Evolutionary conservation across 2,888 invertebrate genomes (phyloP), one percentile per base, ranked within the genome.

Genomic region (Melangyna quadrimaculata): DNA sequence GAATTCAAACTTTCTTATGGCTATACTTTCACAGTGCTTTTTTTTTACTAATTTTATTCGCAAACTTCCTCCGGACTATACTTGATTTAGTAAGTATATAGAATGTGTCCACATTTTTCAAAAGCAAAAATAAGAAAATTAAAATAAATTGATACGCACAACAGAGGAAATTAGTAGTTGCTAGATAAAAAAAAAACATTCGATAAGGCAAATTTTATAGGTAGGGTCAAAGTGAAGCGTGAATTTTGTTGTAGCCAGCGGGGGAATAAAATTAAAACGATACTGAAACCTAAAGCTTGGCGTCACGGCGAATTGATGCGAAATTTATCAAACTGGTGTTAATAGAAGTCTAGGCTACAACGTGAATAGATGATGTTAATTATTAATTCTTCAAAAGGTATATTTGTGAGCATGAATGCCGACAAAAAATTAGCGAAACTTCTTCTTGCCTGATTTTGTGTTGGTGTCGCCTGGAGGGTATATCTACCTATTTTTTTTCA

Each of bases 131-230:
- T 43, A 43, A 17, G 2, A 7, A 43, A 43, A 43, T 43, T 43
- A 43, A 63, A 37, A 55, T 69, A 73, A 83, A 83, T 78, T 78
- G 78, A 40, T 63, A 73, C 69, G 69, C 73, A 73, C 55, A 78
- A 45, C 35, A 53, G 67, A 69, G 67, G 67, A 69, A 82, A 82
- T 78, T 73, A 48, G 35, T 73, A 48, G 35, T 67, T 24, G 43
- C 61, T 77, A 67, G 51, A 65, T 63, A 32, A 69, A 59, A 77
- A 70, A 43, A 37, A 71, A n/a, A 43, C 37, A 61, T 73, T 74
- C 17, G 55, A 51, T 61, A n/a, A 19, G 32, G 27, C 57, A 67
- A 65, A 67, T 65, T 17, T 63, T 40, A 72, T 67, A 57, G 37
- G 24, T 40, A 45, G 19, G 61, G 24, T 40, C 40, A 40, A 17